These are phyloP conservation scores for Lepus oiostolus DNA, from an alignment of 2,797 vertebrate genomes.

Conservation along the genomic window DNA sequence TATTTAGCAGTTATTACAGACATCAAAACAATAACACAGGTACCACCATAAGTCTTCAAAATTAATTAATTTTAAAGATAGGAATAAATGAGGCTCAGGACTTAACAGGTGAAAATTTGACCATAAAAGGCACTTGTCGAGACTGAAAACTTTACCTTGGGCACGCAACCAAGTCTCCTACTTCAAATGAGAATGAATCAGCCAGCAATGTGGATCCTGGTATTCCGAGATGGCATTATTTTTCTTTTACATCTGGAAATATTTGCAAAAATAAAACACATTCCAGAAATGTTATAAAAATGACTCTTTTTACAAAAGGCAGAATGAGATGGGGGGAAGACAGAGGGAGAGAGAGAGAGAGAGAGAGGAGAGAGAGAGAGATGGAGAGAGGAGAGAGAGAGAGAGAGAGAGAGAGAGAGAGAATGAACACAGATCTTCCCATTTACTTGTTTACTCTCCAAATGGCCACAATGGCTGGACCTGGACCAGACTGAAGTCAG, in stretches of 20 bases:
- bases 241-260: conserved; percentile 1
- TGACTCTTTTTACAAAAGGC: neutral
- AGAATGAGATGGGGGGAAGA: too few relatives aligned
- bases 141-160: neutral
- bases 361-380: too few relatives aligned
- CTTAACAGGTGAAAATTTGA: neutral
- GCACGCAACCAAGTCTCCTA: neutral
- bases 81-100: neutral
- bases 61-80: neutral
- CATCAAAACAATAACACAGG: neutral
- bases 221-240: neutral
- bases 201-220: neutral
- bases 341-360: too few relatives aligned
- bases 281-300: neutral
- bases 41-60: neutral
- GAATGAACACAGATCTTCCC: too few relatives aligned
- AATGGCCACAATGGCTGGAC: too few relatives aligned
- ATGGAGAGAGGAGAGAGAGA: too few relatives aligned
- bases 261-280: neutral
- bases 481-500: too few relatives aligned
- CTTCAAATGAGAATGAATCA: neutral
- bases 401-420: too few relatives aligned
- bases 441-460: too few relatives aligned
- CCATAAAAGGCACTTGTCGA: neutral
- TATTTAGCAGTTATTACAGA: neutral